A percentile compares a stretch with the other conserved stretches of the same genome.
Conservation (phyloP, 2,113 vertebrate species). For the Centropus bengalensis region DNA sequence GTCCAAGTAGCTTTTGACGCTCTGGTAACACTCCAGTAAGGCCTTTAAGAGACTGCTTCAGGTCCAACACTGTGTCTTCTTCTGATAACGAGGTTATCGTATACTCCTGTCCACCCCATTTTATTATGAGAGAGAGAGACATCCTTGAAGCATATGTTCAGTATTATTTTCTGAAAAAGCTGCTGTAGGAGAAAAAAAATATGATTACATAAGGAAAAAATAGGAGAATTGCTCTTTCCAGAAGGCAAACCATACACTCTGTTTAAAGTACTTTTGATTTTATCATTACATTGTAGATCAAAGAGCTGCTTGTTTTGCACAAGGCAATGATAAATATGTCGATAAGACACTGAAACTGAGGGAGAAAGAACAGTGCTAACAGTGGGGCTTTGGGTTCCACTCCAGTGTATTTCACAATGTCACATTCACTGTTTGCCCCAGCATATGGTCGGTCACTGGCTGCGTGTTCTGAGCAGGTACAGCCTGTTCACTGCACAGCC, state of each 20-base stretch:
- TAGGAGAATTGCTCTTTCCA: neutral
- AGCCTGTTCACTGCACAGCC: constrained; percentile 20
- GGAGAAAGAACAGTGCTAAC: neutral
- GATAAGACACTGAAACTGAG: neutral
- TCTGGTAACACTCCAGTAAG: constrained; percentile 96
- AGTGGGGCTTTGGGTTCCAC: neutral
- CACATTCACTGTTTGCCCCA: neutral
- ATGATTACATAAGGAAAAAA: neutral
- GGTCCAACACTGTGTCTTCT: constrained; percentile 95
- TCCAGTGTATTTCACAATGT: neutral
- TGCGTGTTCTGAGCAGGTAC: constrained; percentile 23
- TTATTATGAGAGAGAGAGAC: constrained; percentile 97
- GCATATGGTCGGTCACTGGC: neutral
- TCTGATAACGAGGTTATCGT: constrained; percentile 93
- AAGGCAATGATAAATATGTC: neutral
- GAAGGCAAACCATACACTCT: neutral
- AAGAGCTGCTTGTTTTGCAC: neutral
- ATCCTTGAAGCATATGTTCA: constrained; percentile 82
- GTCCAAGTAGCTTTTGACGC: constrained; percentile 93
- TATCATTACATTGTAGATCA: neutral
- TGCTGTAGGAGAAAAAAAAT: constrained; percentile 31
- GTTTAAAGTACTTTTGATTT: neutral
- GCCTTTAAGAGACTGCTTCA: constrained; percentile 96
- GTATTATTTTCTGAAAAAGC: constrained; percentile 38
- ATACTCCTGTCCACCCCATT: constrained; percentile 98